Evolutionary conservation across 1,140 invertebrate species (phyloP).

Genomic region (Cyphomyrmex costatus): DNA sequence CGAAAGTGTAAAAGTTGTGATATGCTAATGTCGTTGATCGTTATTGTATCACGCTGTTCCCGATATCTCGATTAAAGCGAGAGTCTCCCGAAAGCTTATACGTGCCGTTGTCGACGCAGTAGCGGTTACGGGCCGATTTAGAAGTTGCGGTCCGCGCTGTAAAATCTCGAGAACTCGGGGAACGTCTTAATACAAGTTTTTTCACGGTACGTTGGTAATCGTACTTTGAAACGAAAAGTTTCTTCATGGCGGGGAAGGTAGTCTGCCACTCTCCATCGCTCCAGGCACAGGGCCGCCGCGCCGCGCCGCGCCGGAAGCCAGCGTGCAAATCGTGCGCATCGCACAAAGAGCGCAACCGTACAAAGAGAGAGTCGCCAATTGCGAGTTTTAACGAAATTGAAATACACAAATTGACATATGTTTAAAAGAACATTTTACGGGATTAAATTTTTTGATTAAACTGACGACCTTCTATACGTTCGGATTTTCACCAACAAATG

Average conservation of each 20-base stretch:
- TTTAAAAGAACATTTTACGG: slow-evolving; percentile 10
- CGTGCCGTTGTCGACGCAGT: neutral
- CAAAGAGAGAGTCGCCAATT: slow-evolving; percentile 21
- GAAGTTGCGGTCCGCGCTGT: slow-evolving; percentile 62
- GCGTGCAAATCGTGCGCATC: slow-evolving; percentile 20
- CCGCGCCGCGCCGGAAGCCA: slow-evolving; percentile 1
- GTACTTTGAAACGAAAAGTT: slow-evolving; percentile 79
- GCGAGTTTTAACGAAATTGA: slow-evolving; percentile 24
- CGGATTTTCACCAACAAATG: neutral
- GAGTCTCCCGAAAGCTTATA: slow-evolving; percentile 42
- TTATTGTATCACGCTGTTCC: slow-evolving; percentile 11
- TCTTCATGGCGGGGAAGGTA: slow-evolving; percentile 14
- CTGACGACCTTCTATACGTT: neutral
- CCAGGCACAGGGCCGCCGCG: slow-evolving; percentile 31
- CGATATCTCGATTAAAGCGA: slow-evolving; percentile 12
- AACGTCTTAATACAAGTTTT: slow-evolving; percentile 79
- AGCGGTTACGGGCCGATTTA: slow-evolving; percentile 56
- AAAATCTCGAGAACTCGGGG: slow-evolving; percentile 67
- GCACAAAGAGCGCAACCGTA: neutral
- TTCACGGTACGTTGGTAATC: slow-evolving; percentile 75
- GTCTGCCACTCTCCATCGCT: slow-evolving; percentile 62
- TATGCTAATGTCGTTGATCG: too few species aligned
- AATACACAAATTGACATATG: slow-evolving; percentile 29
- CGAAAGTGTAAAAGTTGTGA: neutral
- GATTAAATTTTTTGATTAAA: slow-evolving; percentile 34